These are phyloP conservation scores for Taphrorychus bicolor DNA, from an alignment of 2,888 invertebrate genomes.

Conservation along the genomic window DNA sequence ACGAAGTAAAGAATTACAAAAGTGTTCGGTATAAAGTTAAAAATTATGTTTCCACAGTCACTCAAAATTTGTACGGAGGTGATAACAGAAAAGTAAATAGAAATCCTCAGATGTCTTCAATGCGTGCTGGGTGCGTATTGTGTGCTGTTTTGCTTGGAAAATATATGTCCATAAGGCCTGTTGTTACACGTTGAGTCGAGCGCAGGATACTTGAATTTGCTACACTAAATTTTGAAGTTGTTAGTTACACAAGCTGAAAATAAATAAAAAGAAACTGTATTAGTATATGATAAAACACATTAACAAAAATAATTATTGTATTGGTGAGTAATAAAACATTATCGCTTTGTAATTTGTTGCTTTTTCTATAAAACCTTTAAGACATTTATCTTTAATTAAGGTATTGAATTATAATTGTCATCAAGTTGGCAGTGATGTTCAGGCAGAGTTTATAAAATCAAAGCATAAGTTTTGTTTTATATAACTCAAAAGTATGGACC, in stretches of 20 bases:
- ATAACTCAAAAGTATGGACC: too few species aligned
- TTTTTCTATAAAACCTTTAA: too few species aligned
- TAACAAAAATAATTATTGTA: background rate
- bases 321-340: too few species aligned
- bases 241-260: conserved; percentile 73
- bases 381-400: too few species aligned
- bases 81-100: conserved; percentile 59
- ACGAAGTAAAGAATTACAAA: conserved; percentile 41
- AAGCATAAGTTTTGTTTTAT: too few species aligned
- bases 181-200: conserved; percentile 58
- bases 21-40: conserved; percentile 47
- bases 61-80: conserved; percentile 56
- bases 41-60: conserved; percentile 58
- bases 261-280: background rate
- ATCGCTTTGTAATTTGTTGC: too few species aligned
- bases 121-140: conserved; percentile 85
- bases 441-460: too few species aligned
- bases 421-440: too few species aligned
- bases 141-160: conserved; percentile 57
- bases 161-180: conserved; percentile 54
- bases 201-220: conserved; percentile 61
- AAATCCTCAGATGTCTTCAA: conserved; percentile 89
- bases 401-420: too few species aligned
- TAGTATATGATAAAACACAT: background rate
- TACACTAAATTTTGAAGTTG: conserved; percentile 64